phyloP scores from a whole-genome alignment of 2,113 vertebrate species.

The Chauna torquata region DNA sequence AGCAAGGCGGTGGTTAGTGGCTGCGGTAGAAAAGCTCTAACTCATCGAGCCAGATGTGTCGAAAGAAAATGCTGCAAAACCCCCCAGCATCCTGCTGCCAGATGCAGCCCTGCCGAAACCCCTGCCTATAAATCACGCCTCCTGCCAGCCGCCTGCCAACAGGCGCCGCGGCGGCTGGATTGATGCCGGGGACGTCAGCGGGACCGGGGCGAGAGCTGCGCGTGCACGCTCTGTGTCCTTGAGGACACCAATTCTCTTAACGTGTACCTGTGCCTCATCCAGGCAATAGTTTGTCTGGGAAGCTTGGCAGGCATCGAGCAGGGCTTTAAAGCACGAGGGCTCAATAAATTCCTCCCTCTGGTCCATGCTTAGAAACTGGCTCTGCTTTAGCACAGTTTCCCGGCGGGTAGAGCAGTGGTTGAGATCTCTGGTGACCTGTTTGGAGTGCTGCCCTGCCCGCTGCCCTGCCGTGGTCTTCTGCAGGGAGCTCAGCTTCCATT shows the following conservation, averaged over 20 bases:
- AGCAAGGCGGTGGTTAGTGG: accelerated
- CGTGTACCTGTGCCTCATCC: no score
- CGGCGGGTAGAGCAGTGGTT: not conserved
- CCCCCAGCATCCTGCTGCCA: not conserved
- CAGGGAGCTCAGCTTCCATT: not conserved
- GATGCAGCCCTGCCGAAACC: not conserved
- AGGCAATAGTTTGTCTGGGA: not conserved
- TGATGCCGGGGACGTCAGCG: no score
- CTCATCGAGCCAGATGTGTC: not conserved
- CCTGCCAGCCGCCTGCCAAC: not conserved
- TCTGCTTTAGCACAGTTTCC: not conserved
- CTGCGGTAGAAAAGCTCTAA: not conserved
- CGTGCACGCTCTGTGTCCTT: no score
- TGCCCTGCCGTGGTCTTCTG: no score
- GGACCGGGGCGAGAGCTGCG: no score
- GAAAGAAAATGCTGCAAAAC: not conserved
- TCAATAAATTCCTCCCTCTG: not conserved
- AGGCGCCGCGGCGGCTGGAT: no score
- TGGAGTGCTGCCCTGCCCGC: no score
- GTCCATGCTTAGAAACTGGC: not conserved
- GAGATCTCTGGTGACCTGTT: no score
- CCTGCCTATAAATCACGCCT: not conserved
- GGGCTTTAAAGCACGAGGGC: not conserved
- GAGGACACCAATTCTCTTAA: no score
- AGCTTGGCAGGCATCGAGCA: not conserved